Evolutionary conservation across 2,113 vertebrate species (phyloP), one percentile per base, ranked within the genome.

Genomic region (Lontra canadensis): DNA sequence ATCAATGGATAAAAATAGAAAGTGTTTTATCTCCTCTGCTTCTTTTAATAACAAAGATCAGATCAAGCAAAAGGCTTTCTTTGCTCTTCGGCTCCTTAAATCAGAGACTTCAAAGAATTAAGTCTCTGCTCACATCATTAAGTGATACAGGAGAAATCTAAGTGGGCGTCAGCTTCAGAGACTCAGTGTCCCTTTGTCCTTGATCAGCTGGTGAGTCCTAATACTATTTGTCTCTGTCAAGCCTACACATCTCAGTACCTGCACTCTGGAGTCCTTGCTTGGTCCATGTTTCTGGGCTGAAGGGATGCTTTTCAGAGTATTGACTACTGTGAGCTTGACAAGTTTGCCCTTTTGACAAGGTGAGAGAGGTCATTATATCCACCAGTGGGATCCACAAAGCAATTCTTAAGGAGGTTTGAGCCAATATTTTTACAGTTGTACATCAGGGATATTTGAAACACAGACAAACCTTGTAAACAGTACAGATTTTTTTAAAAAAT

Each of bases 191-290:
- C 99, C 98, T 99, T 99, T 98, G 99, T 99, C 99, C 99, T 99
- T 99, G 99, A 98, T 99, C 97, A 2, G 97, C 97, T 98, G 98
- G 97, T 97, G 98, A 97, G 98, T 98, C 97, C 98, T 97, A 73
- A 97, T 97, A 98, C 98, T 99, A 99, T 99, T 99, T 99, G 99
- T 99, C 99, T 99, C 98, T 99, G 99, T 99, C 99, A 99, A 97
- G 98, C 78, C 94, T 63, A 44, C 98, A 97, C 97, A 98, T 99
- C 98, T 98, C 97, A 98, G 98, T 98, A 98, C 97, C 98, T 98
- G 98, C 96, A 98, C 98, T 98, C 98, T 13, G 4, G 95, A 98
- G 98, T 98, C 98, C 97, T 98, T 88, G 96, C 98, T 96, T 99
- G 98, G 95, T 96, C 98, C 96, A 85, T 98, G 97, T 92, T 97